Base-by-base conservation (phyloP, 2,888 invertebrate species). In the Orchesella flavescens region DNA sequence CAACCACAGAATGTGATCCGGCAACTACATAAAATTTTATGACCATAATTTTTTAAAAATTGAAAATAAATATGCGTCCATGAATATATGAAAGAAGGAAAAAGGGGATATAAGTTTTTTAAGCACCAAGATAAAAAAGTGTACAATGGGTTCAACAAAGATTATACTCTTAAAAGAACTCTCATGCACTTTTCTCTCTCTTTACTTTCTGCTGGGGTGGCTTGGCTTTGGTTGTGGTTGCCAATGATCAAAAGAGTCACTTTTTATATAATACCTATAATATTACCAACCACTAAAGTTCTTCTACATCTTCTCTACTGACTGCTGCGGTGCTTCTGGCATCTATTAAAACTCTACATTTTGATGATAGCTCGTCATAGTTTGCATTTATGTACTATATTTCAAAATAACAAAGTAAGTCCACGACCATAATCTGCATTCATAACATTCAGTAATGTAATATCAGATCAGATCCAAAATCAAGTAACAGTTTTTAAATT, bases 21-120 rank as follows among this genome's bases (percentile, higher is more conserved):
- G 84, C 87, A 81, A 87, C 84, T 77, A 82, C 85, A 87, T 87
- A 86, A 87, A 87, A 87, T 87, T 87, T 87, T 87, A 87, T 80
- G 87, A 87, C 83, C 86, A 86, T 85, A 86, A 85, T 87, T 87
- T 85, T 72, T 76, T 75, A 66, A 84, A 86, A 85, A 85, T 86
- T 83, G 84, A 84, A 84, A 84, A 79, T 79, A 79, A 84, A 79
- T 75, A 79, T 84, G 78, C 79, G 65, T 53, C 55, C 63, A 63
- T 46, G n/a, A 21, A 57, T 10, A 19, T 3, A 49, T 10, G 19
- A 46, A 49, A 69, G 34, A 7, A 49, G 46, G 71, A 59, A 59
- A 61, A 61, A 17, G 44, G 34, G 7, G 3, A 55, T 72, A 72
- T 13, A 21, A 7, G 10, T 53, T n/a, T 53, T 53, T 53, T n/a